Evolutionary conservation across 2,797 vertebrate species (phyloP).

Genomic region (Myioborus melanocephalus): DNA sequence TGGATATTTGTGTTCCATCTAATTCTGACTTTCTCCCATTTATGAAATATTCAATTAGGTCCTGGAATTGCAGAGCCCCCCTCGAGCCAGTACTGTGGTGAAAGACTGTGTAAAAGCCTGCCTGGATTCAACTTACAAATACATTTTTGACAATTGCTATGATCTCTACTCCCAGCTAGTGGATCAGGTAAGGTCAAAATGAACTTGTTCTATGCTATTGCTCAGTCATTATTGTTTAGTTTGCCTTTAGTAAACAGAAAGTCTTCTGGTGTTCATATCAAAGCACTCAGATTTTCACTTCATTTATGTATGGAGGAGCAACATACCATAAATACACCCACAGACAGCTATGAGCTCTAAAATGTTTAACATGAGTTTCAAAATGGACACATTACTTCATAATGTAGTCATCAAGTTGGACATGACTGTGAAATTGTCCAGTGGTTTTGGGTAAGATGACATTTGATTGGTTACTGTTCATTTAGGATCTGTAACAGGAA

Average conservation of each 20-base stretch:
- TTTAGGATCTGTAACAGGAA: neutral
- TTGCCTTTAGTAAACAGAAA: neutral
- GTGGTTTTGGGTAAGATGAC: neutral
- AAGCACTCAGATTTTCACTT: neutral
- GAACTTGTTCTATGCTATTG: neutral
- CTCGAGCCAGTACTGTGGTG: constrained; percentile 91
- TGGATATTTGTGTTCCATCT: neutral
- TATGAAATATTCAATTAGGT: constrained; percentile 77
- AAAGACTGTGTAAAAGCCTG: constrained; percentile 96
- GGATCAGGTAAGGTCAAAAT: constrained; percentile 84
- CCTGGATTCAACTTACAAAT: constrained; percentile 94
- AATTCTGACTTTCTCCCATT: neutral
- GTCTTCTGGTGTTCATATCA: neutral
- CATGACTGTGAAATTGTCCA: neutral
- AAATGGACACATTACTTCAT: neutral
- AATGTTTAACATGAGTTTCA: neutral
- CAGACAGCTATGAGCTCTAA: neutral
- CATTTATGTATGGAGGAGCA: neutral
- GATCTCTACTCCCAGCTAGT: constrained; percentile 93
- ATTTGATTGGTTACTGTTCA: neutral
- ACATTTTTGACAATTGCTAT: constrained; percentile 97
- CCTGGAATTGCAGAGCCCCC: constrained; percentile 93
- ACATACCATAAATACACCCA: neutral
- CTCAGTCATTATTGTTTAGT: neutral
- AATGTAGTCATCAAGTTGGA: neutral